Evolutionary conservation across 2,797 vertebrate species (phyloP), one percentile per base, ranked within the genome.

Genomic region (Micromesistius poutassou): DNA sequence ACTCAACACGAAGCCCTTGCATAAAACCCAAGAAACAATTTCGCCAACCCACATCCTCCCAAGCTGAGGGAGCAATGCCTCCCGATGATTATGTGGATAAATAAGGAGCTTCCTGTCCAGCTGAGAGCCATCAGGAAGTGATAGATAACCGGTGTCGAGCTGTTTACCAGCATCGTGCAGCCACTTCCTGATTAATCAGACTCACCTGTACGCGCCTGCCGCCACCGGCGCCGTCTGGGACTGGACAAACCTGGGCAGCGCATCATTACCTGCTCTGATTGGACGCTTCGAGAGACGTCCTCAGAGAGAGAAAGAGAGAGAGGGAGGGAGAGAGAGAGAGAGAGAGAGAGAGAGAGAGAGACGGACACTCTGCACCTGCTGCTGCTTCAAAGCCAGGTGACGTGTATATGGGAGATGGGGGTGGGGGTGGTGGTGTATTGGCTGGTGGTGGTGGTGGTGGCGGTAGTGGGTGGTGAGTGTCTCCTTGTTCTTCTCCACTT

Each of bases 231-330:
- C 76, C 85, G 76, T 84, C 87, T 89, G 89, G 89, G 86, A 85
- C 83, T 79, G 87, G 86, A 86, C 86, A 84, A 87, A 89, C 86
- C 46, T 30, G 33, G 79, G 85, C 80, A 77, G 82, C 31, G 79
- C 86, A 79, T 91, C 86, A 90, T 90, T 87, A 87, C 82, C 85
- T 77, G 88, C 75, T 87, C 84, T 88, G 88, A 92, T 90, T 91
- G 84, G 85, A 81, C 9, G 33, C 31, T 16, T 36, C 7, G 30
- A 14, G 33, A 73, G 66, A 73, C 30, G 33, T 73, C 33, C 19
- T n/a, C 7, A 4, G 62, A 66, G 62, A 28, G 25, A 19, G 80
- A 46, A 13, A 4, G 42, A 46, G 42, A 46, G 14, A 16, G 30
- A 50, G 33, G 33, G 33, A 33, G 33, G 6, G 33, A 35, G 33